phyloP scores from a whole-genome alignment of 2,888 invertebrate species.

The Pheosia tremula region DNA sequence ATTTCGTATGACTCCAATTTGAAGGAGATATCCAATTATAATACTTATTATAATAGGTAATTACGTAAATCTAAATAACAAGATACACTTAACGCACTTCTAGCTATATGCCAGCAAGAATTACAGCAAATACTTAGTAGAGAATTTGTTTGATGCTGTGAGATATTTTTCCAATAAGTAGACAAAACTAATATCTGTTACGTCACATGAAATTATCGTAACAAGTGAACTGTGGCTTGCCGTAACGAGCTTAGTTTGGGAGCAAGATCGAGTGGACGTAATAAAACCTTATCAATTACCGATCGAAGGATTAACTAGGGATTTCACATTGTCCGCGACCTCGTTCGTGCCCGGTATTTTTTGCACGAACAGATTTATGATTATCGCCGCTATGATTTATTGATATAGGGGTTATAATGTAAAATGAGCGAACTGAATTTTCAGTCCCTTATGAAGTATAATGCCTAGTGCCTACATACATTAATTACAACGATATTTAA shows the following conservation, averaged over 20 bases:
- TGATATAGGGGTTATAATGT: conserved; percentile 1
- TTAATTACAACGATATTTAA: no score
- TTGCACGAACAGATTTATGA: conserved; percentile 15
- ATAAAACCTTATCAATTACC: conserved; percentile 27
- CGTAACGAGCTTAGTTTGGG: conserved; percentile 15
- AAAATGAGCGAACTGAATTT: conserved; percentile 6
- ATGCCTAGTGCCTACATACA: no score
- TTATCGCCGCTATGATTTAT: conserved; percentile 20
- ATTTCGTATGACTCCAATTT: no score
- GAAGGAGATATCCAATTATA: no score
- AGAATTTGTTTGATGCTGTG: no score
- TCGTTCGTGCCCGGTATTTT: conserved; percentile 15
- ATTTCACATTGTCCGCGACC: conserved; percentile 33
- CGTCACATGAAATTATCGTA: background rate
- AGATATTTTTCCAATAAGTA: background rate
- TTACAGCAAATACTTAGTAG: no score
- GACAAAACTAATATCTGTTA: background rate
- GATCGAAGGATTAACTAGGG: conserved; percentile 30
- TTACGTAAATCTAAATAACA: no score
- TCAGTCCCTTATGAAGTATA: background rate
- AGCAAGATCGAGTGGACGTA: conserved; percentile 30
- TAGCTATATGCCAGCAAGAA: no score
- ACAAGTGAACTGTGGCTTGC: conserved; percentile 4
- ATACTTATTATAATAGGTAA: no score
- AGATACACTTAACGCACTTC: no score